Evolutionary conservation across 2,797 vertebrate genomes (phyloP).

Genomic region (Margarornis squamiger): DNA sequence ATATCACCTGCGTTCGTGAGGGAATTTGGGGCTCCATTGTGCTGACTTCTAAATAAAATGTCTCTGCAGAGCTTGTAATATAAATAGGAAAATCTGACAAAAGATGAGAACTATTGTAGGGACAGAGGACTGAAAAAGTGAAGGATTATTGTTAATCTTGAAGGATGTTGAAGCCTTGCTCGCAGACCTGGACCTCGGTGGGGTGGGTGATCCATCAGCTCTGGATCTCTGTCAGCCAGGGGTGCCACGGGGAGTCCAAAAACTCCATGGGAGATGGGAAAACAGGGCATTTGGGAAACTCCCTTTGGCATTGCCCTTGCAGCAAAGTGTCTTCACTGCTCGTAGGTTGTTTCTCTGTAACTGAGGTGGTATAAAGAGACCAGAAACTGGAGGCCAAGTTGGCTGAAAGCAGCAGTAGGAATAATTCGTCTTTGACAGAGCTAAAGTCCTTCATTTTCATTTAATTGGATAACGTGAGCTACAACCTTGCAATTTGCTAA

Average conservation of each 20-base stretch:
- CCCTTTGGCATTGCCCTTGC: neutral
- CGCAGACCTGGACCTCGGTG: fast-evolving
- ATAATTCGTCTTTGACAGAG: conserved; percentile 54
- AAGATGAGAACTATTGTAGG: neutral
- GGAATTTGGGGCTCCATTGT: neutral
- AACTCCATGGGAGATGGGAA: neutral
- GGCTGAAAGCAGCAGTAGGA: conserved; percentile 1
- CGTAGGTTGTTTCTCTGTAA: neutral
- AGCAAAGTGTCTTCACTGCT: neutral
- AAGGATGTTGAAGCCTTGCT: neutral
- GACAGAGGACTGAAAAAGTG: neutral
- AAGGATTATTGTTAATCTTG: neutral
- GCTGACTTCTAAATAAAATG: neutral
- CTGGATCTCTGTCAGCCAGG: fast-evolving
- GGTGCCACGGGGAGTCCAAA: fast-evolving
- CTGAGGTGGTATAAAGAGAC: neutral
- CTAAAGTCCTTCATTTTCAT: conserved; percentile 58
- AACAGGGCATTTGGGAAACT: neutral
- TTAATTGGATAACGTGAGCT: conserved; percentile 64
- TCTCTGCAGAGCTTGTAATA: neutral
- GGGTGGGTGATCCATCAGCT: neutral
- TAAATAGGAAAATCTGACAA: neutral
- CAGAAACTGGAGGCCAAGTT: neutral
- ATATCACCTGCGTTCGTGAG: neutral
- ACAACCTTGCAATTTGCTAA: conserved; percentile 58